Base-by-base conservation (phyloP, 2,113 vertebrate genomes). In the Pseudopodoces humilis region DNA sequence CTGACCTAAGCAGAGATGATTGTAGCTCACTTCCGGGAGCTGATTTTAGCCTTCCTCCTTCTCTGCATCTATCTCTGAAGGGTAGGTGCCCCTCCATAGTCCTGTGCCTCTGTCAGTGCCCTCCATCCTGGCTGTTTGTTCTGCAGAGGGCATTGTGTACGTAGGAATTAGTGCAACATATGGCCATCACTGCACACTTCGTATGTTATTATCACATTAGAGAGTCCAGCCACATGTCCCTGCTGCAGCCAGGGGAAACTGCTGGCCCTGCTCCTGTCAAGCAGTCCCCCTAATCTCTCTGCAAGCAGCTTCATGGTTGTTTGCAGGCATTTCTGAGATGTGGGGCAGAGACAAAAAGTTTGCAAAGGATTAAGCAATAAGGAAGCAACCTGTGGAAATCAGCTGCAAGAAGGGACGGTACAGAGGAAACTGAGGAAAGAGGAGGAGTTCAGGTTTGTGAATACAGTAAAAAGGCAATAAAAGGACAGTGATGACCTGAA, bases 151-250 rank as follows among this genome's bases (percentile, higher is more conserved):
- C 72, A 39, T 88, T 92, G 94, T 95, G 89, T 94, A 87, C 82
- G 50, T 88, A 97, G 95, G 97, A 96, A 97, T 97, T 95, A 62
- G 93, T 92, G 88, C 65, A 96, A 90, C 97, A 98, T 97, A 98
- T 98, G 98, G 97, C 82, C 79, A 82, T 72, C 92, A 35, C 96
- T 94, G 89, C 88, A 88, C 77, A 94, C 69, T 97, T 98, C 93
- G 49, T 97, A 96, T 97, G 97, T 88, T 97, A 97, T 97, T 97
- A 97, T 98, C 97, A 97, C 92, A 95, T 97, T 97, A 97, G 94
- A 86, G 95, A 96, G 90, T 71, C 91, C 84, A 64, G 94, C 96
- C 93, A 97, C 96, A 92, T 97, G 97, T 96, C 97, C 80, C 87
- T 96, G 56, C 90, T 77, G 90, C 86, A 68, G 95, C 95, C 95